Percentiles rank a stretch among this genome's conserved stretches.
phyloP scores from a whole-genome alignment of 2,113 vertebrate genomes.

The Vicugna pacos region DNA sequence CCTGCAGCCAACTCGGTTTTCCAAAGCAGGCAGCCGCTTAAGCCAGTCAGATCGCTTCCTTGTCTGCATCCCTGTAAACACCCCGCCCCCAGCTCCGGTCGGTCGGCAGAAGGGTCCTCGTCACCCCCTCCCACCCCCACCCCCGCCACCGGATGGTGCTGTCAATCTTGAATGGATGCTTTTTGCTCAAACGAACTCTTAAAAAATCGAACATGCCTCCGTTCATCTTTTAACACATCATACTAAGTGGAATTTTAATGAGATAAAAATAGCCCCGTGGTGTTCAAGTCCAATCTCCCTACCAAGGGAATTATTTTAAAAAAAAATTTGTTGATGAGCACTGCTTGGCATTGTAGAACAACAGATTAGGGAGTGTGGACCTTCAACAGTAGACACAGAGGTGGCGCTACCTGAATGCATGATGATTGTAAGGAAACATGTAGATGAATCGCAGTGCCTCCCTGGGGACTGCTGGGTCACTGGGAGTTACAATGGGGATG shows the following conservation, averaged over 20 bases:
- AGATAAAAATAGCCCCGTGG: constrained; percentile 7
- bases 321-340: background rate
- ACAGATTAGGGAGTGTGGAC: background rate
- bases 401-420: background rate
- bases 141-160: background rate
- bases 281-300: constrained; percentile 1
- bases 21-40: background rate
- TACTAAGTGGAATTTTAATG: background rate
- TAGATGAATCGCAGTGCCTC: background rate
- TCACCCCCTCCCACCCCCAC: no score
- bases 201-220: background rate
- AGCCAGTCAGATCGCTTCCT: background rate
- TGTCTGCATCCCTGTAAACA: background rate
- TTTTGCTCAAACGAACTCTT: background rate
- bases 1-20: background rate
- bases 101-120: background rate
- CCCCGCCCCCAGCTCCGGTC: no score
- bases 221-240: background rate
- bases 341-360: background rate
- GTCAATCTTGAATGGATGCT: accelerated
- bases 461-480: background rate
- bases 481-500: background rate
- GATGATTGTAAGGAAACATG: background rate
- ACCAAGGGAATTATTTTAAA: background rate
- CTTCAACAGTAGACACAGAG: background rate